phyloP scores from a whole-genome alignment of 1,140 invertebrate species.

The Lamellibrachia luymesi region DNA sequence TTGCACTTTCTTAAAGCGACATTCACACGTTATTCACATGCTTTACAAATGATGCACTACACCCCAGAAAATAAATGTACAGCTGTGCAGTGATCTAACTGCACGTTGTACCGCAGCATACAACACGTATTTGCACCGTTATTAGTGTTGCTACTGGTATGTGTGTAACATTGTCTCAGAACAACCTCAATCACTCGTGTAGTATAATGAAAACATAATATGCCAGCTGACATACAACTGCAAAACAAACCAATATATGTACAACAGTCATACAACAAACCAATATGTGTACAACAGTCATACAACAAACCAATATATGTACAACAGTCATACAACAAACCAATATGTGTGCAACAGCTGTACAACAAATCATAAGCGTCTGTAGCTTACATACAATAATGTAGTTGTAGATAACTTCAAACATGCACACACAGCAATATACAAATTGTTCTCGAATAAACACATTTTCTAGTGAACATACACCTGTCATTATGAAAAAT shows the following conservation, averaged over 20 bases:
- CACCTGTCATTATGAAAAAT: neutral
- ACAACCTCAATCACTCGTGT: neutral
- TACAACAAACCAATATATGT: slow-evolving; percentile 1
- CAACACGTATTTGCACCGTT: neutral
- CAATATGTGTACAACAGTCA: neutral
- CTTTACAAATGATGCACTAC: neutral
- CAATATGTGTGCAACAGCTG: neutral
- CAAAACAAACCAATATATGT: neutral
- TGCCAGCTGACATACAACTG: neutral
- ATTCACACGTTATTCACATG: neutral
- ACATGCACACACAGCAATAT: neutral
- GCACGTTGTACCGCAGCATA: neutral
- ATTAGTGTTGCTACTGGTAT: neutral
- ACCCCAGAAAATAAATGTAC: neutral
- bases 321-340: neutral
- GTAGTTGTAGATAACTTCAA: neutral
- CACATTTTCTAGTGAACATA: neutral
- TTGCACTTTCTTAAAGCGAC: neutral
- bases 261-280: neutral
- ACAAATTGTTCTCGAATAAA: neutral
- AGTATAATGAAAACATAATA: neutral
- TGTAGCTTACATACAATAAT: neutral
- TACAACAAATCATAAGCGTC: neutral
- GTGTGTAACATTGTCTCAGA: neutral
- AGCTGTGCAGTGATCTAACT: neutral